A percentile compares a stretch with the other conserved stretches of the same genome.
Evolutionary conservation across 2,113 vertebrate species (phyloP).

Genomic region (Emydura subglobosa): DNA sequence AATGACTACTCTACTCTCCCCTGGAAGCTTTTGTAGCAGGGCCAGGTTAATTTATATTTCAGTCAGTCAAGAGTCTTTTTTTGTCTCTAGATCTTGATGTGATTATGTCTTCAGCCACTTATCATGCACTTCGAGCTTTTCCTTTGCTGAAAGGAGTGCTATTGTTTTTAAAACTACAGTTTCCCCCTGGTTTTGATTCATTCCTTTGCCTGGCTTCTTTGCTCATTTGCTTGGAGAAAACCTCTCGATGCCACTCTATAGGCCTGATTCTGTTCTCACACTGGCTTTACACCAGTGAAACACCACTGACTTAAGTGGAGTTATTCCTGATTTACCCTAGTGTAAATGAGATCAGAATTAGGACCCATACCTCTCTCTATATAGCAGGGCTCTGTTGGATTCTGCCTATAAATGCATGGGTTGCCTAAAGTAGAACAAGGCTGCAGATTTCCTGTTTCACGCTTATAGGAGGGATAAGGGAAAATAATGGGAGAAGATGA

Average conservation of each 20-base stretch:
- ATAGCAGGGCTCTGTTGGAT: background rate
- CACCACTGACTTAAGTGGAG: background rate
- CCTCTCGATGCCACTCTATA: conserved; percentile 34
- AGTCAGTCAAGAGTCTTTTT: background rate
- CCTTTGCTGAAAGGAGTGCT: conserved; percentile 38
- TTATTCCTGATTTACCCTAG: conserved; percentile 8
- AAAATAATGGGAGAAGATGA: background rate
- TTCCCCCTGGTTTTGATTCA: conserved; percentile 30
- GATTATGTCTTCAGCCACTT: conserved; percentile 50
- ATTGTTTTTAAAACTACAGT: conserved; percentile 37
- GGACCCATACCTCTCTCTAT: background rate
- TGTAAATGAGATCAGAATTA: background rate
- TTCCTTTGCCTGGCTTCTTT: conserved; percentile 39
- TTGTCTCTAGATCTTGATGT: conserved; percentile 6
- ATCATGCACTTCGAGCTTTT: background rate
- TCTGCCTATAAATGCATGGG: background rate
- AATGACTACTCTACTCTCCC: background rate
- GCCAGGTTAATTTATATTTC: background rate
- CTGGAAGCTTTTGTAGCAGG: background rate
- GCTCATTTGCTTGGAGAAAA: background rate
- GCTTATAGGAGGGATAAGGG: background rate
- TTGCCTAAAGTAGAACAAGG: background rate
- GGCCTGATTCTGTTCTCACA: background rate
- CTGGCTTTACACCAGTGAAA: conserved; percentile 4
- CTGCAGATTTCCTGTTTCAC: background rate